Conservation (phyloP, 2,888 invertebrate genomes). For the Anoplius nigerrimus region DNA sequence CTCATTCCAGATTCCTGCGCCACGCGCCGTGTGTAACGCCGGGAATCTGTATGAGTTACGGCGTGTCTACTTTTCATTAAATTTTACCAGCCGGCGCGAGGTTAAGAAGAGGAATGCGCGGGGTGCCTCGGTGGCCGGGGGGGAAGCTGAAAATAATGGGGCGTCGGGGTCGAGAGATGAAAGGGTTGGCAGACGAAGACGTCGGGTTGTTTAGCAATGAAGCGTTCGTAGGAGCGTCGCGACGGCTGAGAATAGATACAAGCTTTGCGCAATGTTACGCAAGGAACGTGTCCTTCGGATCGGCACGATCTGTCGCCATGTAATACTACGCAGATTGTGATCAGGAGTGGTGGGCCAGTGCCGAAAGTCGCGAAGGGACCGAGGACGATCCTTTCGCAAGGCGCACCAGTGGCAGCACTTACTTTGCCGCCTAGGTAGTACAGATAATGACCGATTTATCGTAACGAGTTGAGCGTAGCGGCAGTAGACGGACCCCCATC, state of each 20-base stretch:
- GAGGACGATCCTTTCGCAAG: neutral
- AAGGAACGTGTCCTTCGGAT: no score
- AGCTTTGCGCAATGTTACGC: no score
- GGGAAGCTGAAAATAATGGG: no score
- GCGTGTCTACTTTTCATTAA: conserved; percentile 23
- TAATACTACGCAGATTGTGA: no score
- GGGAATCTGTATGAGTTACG: neutral
- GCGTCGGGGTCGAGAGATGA: no score
- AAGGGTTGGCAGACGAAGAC: no score
- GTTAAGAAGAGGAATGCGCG: conserved; percentile 2
- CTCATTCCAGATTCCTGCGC: no score
- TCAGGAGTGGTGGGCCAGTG: neutral
- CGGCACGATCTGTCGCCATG: no score
- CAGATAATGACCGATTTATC: conserved; percentile 70
- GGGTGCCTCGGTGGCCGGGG: neutral
- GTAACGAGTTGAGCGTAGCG: conserved; percentile 65
- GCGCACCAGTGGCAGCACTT: conserved; percentile 21
- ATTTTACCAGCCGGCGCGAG: conserved; percentile 17
- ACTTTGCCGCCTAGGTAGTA: conserved; percentile 32
- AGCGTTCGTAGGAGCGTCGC: no score
- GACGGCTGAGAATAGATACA: no score
- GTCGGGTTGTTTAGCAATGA: no score
- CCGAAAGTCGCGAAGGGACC: neutral
- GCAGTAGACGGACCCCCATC: conserved; percentile 71
- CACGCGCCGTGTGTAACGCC: conserved; percentile 12